These are phyloP conservation scores for Drosophila cardini DNA, from an alignment of 1,140 invertebrate genomes.

Conservation along the genomic window DNA sequence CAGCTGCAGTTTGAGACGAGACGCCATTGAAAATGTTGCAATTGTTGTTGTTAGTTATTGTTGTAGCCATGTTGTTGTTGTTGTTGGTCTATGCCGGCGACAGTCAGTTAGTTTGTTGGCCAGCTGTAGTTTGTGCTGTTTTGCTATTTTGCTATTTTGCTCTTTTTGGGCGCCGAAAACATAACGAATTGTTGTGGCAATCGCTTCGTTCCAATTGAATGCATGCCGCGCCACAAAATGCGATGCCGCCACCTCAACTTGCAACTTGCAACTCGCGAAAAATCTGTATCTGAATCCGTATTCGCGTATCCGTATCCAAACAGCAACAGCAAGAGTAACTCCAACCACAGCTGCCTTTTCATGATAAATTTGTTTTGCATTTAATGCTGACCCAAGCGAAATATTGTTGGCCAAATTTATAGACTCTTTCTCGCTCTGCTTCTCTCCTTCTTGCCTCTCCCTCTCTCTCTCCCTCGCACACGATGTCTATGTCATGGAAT, in stretches of 20 bases:
- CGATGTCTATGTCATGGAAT: neutral
- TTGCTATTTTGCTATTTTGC: slow-evolving; percentile 24
- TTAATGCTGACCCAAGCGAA: slow-evolving; percentile 52
- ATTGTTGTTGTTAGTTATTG: slow-evolving; percentile 22
- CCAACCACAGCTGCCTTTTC: slow-evolving; percentile 31
- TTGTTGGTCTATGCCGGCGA: slow-evolving; percentile 44
- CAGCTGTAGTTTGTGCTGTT: slow-evolving; percentile 57
- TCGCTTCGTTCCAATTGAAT: slow-evolving; percentile 82
- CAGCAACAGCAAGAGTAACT: neutral
- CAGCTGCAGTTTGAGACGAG: slow-evolving; percentile 69
- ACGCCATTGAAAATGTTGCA: slow-evolving; percentile 74
- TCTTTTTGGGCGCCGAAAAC: slow-evolving; percentile 70
- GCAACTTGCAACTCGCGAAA: slow-evolving; percentile 38
- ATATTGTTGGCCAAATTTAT: slow-evolving; percentile 53
- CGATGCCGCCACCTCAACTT: slow-evolving; percentile 39
- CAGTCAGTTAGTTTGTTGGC: slow-evolving; percentile 70
- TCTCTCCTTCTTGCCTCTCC: neutral
- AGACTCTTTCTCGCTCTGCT: slow-evolving; percentile 3
- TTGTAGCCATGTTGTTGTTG: slow-evolving; percentile 10
- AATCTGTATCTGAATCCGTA: slow-evolving; percentile 43
- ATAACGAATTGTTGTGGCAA: slow-evolving; percentile 83
- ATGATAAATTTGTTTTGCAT: slow-evolving; percentile 59
- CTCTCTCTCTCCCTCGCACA: too few species aligned
- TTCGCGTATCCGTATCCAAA: slow-evolving; percentile 19
- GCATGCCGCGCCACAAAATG: slow-evolving; percentile 71